phyloP scores from a whole-genome alignment of 2,113 vertebrate genomes.

The Cnemophilus loriae region DNA sequence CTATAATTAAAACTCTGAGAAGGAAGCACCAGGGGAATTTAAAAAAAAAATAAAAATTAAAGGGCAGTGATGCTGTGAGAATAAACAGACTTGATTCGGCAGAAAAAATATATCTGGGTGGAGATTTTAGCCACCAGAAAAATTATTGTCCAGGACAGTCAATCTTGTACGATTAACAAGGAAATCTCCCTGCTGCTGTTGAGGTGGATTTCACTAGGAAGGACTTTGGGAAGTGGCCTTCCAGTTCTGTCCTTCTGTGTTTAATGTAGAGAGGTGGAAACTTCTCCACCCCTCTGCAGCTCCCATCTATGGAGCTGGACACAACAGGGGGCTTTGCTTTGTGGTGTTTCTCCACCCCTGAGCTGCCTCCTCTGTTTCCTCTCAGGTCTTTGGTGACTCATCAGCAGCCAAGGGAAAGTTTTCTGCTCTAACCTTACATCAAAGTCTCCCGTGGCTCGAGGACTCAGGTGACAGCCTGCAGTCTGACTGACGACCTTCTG shows the following conservation, averaged over 20 bases:
- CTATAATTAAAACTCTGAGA: neutral
- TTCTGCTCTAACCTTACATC: neutral
- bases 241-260: neutral
- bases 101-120: fast-evolving
- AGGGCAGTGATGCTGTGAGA: neutral
- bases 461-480: neutral
- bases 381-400: neutral
- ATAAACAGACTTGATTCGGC: neutral
- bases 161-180: neutral
- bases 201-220: neutral
- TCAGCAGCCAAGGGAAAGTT: neutral
- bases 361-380: neutral
- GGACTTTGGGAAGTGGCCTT: neutral
- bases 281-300: neutral
- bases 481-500: neutral
- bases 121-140: neutral
- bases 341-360: neutral
- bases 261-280: neutral
- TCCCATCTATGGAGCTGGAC: neutral
- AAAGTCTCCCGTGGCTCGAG: neutral
- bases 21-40: neutral
- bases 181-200: neutral
- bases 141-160: neutral
- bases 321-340: neutral
- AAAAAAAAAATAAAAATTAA: neutral